Percentiles rank a stretch among this genome's conserved stretches.
phyloP scores from a whole-genome alignment of 2,113 vertebrate species.

The Anguilla japonica region DNA sequence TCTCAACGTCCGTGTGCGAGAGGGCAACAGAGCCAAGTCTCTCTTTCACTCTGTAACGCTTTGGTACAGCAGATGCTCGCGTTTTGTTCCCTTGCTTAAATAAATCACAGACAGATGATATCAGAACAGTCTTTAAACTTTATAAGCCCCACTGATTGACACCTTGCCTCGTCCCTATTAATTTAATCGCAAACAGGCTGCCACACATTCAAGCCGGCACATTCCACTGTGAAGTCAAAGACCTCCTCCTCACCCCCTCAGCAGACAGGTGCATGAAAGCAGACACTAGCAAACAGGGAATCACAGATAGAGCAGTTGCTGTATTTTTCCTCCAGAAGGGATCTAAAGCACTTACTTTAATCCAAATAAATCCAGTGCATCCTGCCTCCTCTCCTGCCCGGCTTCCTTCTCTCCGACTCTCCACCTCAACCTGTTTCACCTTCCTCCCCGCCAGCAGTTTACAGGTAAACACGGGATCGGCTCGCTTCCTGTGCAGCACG shows the following conservation, averaged over 20 bases:
- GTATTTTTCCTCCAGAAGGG: background rate
- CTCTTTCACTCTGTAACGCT: background rate
- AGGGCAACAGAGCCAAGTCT: background rate
- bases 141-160: background rate
- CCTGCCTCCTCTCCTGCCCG: background rate
- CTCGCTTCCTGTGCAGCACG: background rate
- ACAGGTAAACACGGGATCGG: slow-evolving; percentile 12
- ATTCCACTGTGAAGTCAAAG: background rate
- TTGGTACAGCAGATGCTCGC: background rate
- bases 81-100: background rate
- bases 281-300: background rate
- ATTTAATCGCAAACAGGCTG: background rate
- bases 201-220: background rate
- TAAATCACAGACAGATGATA: background rate
- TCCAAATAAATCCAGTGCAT: background rate
- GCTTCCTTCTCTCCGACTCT: background rate
- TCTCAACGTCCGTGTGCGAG: background rate
- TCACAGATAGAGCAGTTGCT: background rate
- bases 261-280: background rate
- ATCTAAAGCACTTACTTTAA: background rate
- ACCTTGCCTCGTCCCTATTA: background rate
- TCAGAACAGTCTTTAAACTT: background rate
- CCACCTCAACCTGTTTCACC: background rate
- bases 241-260: background rate
- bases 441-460: slow-evolving; percentile 16